These are phyloP conservation scores for Zosterops lateralis DNA, from an alignment of 2,113 vertebrate genomes.

Conservation along the genomic window DNA sequence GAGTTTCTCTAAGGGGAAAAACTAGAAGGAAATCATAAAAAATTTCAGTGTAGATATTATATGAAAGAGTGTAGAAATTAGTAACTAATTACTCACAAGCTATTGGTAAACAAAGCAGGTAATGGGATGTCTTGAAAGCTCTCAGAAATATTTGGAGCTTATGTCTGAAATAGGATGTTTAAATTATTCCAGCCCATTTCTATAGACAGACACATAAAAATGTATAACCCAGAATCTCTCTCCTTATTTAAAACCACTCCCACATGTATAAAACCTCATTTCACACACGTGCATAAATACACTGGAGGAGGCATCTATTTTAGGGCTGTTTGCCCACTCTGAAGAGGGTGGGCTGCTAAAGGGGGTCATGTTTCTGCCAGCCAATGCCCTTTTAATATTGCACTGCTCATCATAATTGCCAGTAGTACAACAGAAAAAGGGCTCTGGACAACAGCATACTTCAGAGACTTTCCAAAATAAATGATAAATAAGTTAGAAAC, in stretches of 20 bases:
- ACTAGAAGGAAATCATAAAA: neutral
- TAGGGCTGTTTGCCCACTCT: constrained; percentile 62
- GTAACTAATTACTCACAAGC: constrained; percentile 1
- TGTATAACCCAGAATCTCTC: constrained; percentile 27
- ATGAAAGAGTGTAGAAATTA: neutral
- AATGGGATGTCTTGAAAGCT: constrained; percentile 15
- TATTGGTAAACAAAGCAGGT: constrained; percentile 42
- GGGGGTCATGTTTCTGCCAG: constrained; percentile 82
- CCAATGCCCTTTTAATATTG: constrained; percentile 99
- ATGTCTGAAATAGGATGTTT: constrained; percentile 1
- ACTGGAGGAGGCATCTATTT: constrained; percentile 61
- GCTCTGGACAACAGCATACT: constrained; percentile 85
- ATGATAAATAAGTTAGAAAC: constrained; percentile 51
- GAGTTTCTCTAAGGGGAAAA: neutral
- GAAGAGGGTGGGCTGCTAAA: constrained; percentile 72
- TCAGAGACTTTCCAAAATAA: constrained; percentile 60
- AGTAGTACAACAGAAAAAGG: constrained; percentile 97
- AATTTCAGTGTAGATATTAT: neutral
- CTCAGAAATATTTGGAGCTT: neutral
- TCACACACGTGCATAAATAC: constrained; percentile 61
- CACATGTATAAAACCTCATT: constrained; percentile 68
- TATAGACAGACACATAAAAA: constrained; percentile 1
- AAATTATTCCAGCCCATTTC: neutral
- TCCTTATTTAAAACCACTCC: constrained; percentile 57
- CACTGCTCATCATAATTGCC: constrained; percentile 92